These are phyloP conservation scores for Ctena decussata DNA, from an alignment of 2,888 invertebrate species.

Conservation along the genomic window DNA sequence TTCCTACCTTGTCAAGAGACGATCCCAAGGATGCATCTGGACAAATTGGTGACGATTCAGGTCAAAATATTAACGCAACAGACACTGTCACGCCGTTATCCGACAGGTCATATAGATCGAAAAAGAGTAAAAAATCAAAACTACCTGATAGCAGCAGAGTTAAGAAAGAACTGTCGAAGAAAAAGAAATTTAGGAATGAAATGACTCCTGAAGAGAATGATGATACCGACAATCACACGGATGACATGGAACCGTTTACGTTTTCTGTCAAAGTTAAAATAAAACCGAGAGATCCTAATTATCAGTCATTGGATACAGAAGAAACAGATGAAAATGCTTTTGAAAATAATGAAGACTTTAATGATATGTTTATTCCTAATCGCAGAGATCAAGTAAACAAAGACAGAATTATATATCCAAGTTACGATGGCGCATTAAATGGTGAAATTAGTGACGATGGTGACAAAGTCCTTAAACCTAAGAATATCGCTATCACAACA, in stretches of 20 bases:
- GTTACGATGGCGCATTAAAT: not conserved
- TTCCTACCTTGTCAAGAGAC: not conserved
- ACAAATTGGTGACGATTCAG: not conserved
- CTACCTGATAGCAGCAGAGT: not conserved
- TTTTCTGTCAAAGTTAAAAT: conserved; percentile 59
- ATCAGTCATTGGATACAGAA: not conserved
- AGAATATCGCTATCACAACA: conserved; percentile 27
- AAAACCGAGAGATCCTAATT: conserved; percentile 41
- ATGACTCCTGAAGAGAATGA: not conserved
- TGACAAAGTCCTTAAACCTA: conserved; percentile 32
- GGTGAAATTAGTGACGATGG: not conserved
- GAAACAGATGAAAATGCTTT: not conserved
- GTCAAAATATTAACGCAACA: not conserved
- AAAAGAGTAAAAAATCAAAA: not conserved
- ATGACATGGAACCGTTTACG: conserved; percentile 59
- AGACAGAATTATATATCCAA: not conserved
- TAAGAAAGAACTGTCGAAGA: not conserved
- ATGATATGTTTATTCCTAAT: not conserved
- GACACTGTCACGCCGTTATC: not conserved
- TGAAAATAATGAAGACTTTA: not conserved
- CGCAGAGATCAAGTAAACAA: not conserved
- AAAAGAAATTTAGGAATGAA: not conserved
- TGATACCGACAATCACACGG: conserved; percentile 20
- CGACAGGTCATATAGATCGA: not conserved
- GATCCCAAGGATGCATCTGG: not conserved